Base-by-base conservation (phyloP, 2,888 invertebrate species). In the Diarsia mendica region DNA sequence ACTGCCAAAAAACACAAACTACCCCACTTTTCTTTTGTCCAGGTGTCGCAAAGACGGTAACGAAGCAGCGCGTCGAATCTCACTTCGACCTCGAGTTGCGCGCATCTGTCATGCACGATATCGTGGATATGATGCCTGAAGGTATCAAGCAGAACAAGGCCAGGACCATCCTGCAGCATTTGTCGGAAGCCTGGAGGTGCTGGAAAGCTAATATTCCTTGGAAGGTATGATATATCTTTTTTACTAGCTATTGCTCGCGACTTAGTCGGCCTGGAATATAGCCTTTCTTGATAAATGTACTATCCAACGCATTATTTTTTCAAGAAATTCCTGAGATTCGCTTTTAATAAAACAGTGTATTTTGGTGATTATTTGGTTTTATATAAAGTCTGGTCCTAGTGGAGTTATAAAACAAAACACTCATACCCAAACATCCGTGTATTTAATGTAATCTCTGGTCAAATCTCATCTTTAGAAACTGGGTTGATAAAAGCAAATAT, bases 91-190 rank as follows among this genome's bases (percentile, higher is more conserved):
- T 99, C 87, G 99, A 99, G 94, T 96, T 99, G 91, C 97, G 99
- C 87, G 99, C 99, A 23, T 99, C 99, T 0, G 99, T 98, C 3
- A 98, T 98, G 98, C 98, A 98, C 96, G 99, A 99, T 92, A 99
- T 99, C 85, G 98, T 99, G n/a, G 99, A 99, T 91, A 99, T 99
- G 99, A 99, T 99, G 99, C 99, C 99, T 0, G 99, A 99, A 95
- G 99, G 99, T 84, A 99, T 99, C 93, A 99, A 99, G 92, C 99
- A 99, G 95, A 99, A 99, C 96, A 99, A 99, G 94, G 99, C 99
- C 0, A 97, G 99, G 87, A 99, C 99, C 5, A 99, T 99, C 89
- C 97, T 99, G 88, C 99, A 99, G 92, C 99, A 99, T 97, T 97
- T 99, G 80, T 99, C 99, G 49, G 99, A 99, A 95, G 99, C 99